Evolutionary conservation across 2,113 vertebrate species (phyloP), one percentile per base, ranked within the genome.

Genomic region (Anhinga anhinga): DNA sequence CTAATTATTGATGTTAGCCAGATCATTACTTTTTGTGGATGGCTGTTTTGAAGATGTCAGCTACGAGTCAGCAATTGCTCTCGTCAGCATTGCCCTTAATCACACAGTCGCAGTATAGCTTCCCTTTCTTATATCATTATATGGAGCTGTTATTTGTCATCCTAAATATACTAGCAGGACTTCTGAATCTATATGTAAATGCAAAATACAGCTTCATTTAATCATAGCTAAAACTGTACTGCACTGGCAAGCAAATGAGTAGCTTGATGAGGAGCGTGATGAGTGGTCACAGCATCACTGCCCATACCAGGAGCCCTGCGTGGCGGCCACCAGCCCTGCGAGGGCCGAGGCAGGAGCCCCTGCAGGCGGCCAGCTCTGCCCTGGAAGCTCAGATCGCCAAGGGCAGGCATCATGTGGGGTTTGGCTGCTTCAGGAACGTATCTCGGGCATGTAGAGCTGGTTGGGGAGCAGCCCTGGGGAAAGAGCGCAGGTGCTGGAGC

Each of bases 1-100:
- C 79, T 82, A 81, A 89, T 93, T 89, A 71, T 30, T 89, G 81
- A 59, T 84, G 77, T n/a, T 38, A 76, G 59, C 72, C 67, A 78
- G 58, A n/a, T 77, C 59, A 15, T 93, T 89, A 21, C 80, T 94
- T 91, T 47, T 47, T 40, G 81, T 6, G 77, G 44, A 56, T 47
- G 76, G 50, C 38, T 79, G 11, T 4, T 84, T 38, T 63, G 86
- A 86, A 86, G 81, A 63, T 45, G 79, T 70, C 85, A 91, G 78
- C 62, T 76, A 15, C 1, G 4, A 86, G 80, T n/a, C 52, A 92
- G 80, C 78, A 79, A 5, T 79, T 55, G 62, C 88, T 81, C 59
- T 73, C 13, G 5, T 86, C 76, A 74, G 77, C 77, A 25, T 11
- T 78, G 82, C 61, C 72, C 55, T 88, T 81, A n/a, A 62, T 74